Conservation (phyloP, 1,140 invertebrate species). For the Drosophila seguyi region DNA sequence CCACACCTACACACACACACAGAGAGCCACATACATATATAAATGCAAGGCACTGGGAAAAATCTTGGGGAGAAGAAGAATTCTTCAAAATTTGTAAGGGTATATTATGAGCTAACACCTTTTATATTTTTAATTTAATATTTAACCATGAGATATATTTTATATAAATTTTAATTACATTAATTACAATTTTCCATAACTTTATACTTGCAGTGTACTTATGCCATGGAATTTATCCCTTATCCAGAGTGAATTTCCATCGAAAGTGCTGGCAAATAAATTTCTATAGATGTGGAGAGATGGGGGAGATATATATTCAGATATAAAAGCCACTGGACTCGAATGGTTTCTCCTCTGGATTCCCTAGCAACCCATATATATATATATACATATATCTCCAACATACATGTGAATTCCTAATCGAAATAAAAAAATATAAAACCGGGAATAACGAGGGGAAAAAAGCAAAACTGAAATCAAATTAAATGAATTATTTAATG, state of each 20-base stretch:
- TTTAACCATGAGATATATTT: too few species aligned
- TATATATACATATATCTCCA: too few species aligned
- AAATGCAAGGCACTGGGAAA: too few species aligned
- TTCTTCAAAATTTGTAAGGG: too few species aligned
- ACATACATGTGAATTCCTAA: constrained; percentile 45
- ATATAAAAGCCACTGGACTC: constrained; percentile 64
- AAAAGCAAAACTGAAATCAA: constrained; percentile 59
- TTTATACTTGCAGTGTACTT: background rate
- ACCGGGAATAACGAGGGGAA: background rate
- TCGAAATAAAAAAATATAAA: constrained; percentile 47
- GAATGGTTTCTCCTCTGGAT: constrained; percentile 1
- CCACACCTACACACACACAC: too few species aligned
- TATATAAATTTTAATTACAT: too few species aligned
- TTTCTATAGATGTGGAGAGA: constrained; percentile 35
- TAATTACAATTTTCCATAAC: too few species aligned
- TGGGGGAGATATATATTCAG: constrained; percentile 1
- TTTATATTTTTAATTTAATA: too few species aligned
- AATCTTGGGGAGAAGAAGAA: too few species aligned
- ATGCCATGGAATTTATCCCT: background rate
- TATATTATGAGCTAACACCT: too few species aligned
- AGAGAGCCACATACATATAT: too few species aligned
- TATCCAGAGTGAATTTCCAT: constrained; percentile 44
- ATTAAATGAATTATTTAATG: constrained; percentile 83
- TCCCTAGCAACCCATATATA: constrained; percentile 5
- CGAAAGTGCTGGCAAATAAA: constrained; percentile 68